Conservation (phyloP, 2,113 vertebrate genomes). For the Ceratotherium simum region DNA sequence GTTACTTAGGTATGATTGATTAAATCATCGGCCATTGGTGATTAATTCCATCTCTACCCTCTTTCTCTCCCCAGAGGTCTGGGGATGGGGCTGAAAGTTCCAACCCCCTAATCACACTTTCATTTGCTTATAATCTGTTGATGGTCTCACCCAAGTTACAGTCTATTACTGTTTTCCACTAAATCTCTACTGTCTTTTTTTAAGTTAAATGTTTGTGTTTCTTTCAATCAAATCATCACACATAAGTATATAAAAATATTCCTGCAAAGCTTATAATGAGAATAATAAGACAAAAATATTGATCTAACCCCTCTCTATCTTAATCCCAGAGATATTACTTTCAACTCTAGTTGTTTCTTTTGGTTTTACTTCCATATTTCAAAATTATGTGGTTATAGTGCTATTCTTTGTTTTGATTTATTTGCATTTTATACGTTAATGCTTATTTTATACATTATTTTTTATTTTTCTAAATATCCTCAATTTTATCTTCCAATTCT, state of each 20-base stretch:
- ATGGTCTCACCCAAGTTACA: background rate
- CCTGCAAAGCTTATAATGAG: background rate
- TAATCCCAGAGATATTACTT: background rate
- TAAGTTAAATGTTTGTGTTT: background rate
- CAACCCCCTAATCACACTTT: background rate
- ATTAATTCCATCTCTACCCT: background rate
- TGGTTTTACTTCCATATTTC: background rate
- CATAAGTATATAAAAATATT: background rate
- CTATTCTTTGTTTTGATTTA: background rate
- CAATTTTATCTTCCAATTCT: slow-evolving; percentile 26
- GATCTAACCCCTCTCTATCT: background rate
- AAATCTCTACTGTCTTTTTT: background rate
- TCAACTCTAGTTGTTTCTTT: background rate
- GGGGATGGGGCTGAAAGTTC: background rate
- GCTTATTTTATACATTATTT: background rate
- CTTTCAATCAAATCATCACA: background rate
- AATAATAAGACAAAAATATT: background rate
- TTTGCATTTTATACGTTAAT: slow-evolving; percentile 17
- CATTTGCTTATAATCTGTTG: background rate
- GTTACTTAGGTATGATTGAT: background rate
- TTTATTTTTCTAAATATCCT: background rate
- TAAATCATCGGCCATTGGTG: background rate
- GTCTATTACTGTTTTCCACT: background rate
- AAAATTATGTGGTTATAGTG: background rate
- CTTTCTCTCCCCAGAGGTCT: background rate